A percentile compares a stretch with the other conserved stretches of the same genome.
These are phyloP conservation scores for Melanerpes aurifrons DNA, from an alignment of 2,113 vertebrate species.

Conservation along the genomic window DNA sequence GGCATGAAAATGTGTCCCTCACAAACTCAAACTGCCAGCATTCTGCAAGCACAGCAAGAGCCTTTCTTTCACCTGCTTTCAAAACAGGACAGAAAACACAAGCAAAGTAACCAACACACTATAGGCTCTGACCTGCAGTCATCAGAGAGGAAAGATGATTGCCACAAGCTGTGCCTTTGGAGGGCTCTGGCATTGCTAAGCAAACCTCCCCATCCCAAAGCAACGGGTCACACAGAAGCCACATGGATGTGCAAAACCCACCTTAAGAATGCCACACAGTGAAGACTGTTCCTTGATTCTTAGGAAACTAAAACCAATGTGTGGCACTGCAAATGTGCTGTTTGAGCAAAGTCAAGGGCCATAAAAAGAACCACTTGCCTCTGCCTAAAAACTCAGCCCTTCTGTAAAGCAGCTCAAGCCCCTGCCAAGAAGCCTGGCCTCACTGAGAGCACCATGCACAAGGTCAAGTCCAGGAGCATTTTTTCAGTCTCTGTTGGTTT, in stretches of 20 bases:
- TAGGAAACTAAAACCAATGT: slow-evolving; percentile 28
- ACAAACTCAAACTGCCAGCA: not conserved
- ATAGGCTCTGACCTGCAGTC: not conserved
- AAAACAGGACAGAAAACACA: not conserved
- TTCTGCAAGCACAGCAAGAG: not conserved
- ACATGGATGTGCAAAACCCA: not conserved
- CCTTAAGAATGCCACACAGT: not conserved
- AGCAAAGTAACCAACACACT: rapidly evolving
- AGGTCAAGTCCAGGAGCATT: not conserved
- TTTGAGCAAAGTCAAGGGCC: not conserved
- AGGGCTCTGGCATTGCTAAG: not conserved
- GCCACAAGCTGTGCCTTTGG: not conserved
- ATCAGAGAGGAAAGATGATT: not conserved
- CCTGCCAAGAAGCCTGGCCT: not conserved
- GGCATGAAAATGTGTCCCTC: not conserved
- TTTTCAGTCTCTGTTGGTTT: not conserved
- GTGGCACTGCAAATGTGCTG: not conserved
- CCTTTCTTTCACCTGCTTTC: not conserved
- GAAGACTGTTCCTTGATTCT: not conserved
- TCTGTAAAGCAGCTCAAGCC: not conserved
- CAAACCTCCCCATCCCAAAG: not conserved
- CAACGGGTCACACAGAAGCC: not conserved
- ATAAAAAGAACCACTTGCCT: not conserved
- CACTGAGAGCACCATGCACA: not conserved
- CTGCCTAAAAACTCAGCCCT: not conserved